Percentiles rank a stretch among this genome's conserved stretches.
Evolutionary conservation across 2,888 invertebrate species (phyloP).

Genomic region (Cremastinae sp.): DNA sequence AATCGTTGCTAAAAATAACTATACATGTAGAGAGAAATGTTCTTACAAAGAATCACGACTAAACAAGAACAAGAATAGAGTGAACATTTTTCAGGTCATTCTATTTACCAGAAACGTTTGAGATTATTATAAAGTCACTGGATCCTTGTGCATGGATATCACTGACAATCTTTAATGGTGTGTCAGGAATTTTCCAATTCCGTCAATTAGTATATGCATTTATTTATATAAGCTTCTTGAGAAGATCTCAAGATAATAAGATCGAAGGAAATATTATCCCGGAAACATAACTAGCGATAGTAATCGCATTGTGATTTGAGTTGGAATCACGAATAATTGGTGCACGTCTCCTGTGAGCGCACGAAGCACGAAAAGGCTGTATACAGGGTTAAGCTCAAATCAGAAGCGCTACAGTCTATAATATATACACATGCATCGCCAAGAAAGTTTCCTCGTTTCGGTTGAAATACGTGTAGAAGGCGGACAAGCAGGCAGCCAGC

Average conservation of each 20-base stretch:
- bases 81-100: too few species aligned
- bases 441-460: slow-evolving; percentile 76
- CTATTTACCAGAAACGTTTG: too few species aligned
- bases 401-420: slow-evolving; percentile 65
- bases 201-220: too few species aligned
- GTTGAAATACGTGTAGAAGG: slow-evolving; percentile 34
- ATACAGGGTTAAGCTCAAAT: slow-evolving; percentile 23
- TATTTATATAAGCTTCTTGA: too few species aligned
- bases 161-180: too few species aligned
- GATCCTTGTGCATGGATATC: too few species aligned
- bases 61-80: too few species aligned
- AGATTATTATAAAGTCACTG: too few species aligned
- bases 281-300: not conserved
- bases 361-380: slow-evolving; percentile 19
- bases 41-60: too few species aligned
- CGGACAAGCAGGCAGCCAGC: slow-evolving; percentile 33
- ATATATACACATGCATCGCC: slow-evolving; percentile 57
- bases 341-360: slow-evolving; percentile 52
- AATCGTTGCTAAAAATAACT: too few species aligned
- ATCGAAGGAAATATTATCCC: slow-evolving; percentile 6
- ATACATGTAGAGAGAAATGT: too few species aligned
- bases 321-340: slow-evolving; percentile 10
- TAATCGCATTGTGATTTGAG: slow-evolving; percentile 27
- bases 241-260: not conserved
- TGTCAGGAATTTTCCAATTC: too few species aligned